Evolutionary conservation across 1,140 invertebrate species (phyloP).

Genomic region (Vanessa atalanta): DNA sequence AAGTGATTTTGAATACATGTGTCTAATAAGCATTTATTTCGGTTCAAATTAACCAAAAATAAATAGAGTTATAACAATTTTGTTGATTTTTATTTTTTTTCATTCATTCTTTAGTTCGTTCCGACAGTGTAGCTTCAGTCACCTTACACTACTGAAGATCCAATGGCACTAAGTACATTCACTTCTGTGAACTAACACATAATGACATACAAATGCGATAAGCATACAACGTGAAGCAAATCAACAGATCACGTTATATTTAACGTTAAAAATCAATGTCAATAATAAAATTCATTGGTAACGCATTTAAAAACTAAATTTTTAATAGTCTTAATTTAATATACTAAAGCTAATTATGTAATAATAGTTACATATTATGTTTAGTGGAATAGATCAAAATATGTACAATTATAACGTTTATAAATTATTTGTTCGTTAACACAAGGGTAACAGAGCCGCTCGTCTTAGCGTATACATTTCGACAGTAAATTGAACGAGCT

Average conservation of each 20-base stretch:
- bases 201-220: slow-evolving; percentile 17
- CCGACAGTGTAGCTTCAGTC: background rate
- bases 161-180: slow-evolving; percentile 22
- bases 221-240: slow-evolving; percentile 12
- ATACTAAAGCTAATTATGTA: slow-evolving; percentile 47
- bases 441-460: slow-evolving; percentile 26
- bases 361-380: slow-evolving; percentile 34
- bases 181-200: slow-evolving; percentile 10
- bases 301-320: slow-evolving; percentile 70
- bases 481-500: slow-evolving; percentile 20
- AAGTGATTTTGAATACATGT: background rate
- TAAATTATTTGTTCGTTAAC: slow-evolving; percentile 34
- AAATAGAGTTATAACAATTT: background rate
- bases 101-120: background rate
- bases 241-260: slow-evolving; percentile 4
- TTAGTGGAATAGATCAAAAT: slow-evolving; percentile 44
- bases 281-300: slow-evolving; percentile 77
- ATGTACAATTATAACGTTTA: slow-evolving; percentile 32
- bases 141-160: slow-evolving; percentile 11
- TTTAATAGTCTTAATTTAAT: slow-evolving; percentile 64
- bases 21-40: background rate
- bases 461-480: slow-evolving; percentile 25
- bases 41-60: background rate
- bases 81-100: background rate
- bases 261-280: slow-evolving; percentile 43